phyloP scores from a whole-genome alignment of 2,113 vertebrate genomes.

The Macquaria ambigua region DNA sequence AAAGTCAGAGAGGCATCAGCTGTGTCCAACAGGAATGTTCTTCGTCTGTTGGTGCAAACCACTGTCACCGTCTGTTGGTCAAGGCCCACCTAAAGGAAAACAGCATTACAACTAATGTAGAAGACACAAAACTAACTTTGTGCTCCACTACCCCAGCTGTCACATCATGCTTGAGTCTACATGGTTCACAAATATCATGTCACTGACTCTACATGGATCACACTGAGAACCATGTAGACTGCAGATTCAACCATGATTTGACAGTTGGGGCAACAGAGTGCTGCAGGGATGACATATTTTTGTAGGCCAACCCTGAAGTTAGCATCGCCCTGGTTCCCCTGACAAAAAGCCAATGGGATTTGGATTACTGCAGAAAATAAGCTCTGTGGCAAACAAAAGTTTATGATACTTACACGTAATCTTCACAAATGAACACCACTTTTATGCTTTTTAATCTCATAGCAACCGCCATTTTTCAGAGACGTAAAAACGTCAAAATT shows the following conservation, averaged over 20 bases:
- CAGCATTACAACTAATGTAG: neutral
- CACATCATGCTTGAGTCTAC: neutral
- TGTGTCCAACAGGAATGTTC: constrained; percentile 95
- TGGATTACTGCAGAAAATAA: too few relatives aligned
- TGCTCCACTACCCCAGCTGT: neutral
- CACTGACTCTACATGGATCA: neutral
- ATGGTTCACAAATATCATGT: neutral
- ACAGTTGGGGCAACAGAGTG: neutral
- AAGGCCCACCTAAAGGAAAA: constrained; percentile 89
- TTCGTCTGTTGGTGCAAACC: constrained; percentile 94
- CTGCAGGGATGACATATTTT: too few relatives aligned
- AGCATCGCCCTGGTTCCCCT: too few relatives aligned
- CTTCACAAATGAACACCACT: too few relatives aligned
- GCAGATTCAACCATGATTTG: neutral
- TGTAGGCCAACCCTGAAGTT: too few relatives aligned
- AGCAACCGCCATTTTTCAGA: too few relatives aligned
- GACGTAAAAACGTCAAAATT: too few relatives aligned
- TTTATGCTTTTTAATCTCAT: too few relatives aligned
- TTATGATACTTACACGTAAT: too few relatives aligned
- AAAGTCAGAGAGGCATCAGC: constrained; percentile 90
- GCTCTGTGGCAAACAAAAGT: too few relatives aligned
- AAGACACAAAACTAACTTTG: neutral
- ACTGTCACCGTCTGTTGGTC: constrained; percentile 94
- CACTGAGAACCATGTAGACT: neutral
- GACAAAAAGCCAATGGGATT: too few relatives aligned